Percentiles rank a stretch among this genome's conserved stretches.
Conservation (phyloP, 2,797 vertebrate species). For the Hylomyscus alleni region DNA sequence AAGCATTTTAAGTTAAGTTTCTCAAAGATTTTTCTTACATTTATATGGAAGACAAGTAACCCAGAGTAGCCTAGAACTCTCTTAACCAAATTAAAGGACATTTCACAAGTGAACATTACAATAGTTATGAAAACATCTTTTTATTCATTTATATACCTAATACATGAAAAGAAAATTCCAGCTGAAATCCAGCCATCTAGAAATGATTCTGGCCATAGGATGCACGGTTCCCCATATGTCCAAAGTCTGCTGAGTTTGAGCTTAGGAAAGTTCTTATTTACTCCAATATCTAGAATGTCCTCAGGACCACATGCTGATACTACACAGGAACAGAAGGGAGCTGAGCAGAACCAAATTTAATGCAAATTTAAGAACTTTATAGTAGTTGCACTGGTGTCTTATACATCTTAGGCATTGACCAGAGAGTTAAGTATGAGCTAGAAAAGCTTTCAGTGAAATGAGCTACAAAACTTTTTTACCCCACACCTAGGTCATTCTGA, state of each 20-base stretch:
- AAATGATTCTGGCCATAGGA: slow-evolving; percentile 50
- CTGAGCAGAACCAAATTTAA: not conserved
- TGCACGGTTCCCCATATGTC: not conserved
- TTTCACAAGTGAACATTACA: not conserved
- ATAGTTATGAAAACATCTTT: slow-evolving; percentile 68
- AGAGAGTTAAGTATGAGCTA: not conserved
- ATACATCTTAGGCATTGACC: not conserved
- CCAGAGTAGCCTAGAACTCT: not conserved
- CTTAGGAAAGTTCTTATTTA: not conserved
- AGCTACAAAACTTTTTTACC: not conserved
- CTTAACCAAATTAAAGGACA: slow-evolving; percentile 5
- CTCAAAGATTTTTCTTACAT: not conserved
- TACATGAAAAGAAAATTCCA: slow-evolving; percentile 58
- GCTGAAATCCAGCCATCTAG: slow-evolving; percentile 8
- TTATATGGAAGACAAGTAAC: not conserved
- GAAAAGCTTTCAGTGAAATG: not conserved
- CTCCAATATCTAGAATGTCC: not conserved
- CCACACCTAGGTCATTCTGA: not conserved
- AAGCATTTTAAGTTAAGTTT: no score
- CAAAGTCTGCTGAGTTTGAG: not conserved
- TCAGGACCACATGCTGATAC: not conserved
- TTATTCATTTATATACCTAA: slow-evolving; percentile 81
- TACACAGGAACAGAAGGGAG: not conserved
- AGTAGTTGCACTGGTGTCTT: not conserved
- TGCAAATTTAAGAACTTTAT: not conserved